Percentiles rank a stretch among this genome's conserved stretches.
phyloP scores from a whole-genome alignment of 1,140 invertebrate genomes.

The Zaprionus camerounensis region DNA sequence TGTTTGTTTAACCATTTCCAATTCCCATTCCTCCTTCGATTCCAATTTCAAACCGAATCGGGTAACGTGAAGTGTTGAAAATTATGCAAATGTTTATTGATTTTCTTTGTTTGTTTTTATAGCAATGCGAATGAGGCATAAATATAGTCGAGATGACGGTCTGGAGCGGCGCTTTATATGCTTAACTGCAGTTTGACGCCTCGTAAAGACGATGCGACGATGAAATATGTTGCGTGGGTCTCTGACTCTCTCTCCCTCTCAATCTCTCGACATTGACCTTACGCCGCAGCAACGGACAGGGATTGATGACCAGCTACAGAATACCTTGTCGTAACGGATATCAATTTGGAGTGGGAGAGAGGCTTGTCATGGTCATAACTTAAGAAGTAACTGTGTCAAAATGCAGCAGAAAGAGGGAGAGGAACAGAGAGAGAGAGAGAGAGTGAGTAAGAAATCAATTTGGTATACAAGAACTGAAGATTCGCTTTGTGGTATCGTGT shows the following conservation, averaged over 20 bases:
- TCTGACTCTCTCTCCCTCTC: conserved; percentile 16
- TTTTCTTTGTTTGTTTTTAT: conserved; percentile 63
- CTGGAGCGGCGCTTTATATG: conserved; percentile 9
- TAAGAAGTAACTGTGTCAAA: conserved; percentile 4
- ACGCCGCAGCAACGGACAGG: conserved; percentile 38
- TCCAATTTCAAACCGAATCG: conserved; percentile 27
- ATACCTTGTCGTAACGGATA: neutral
- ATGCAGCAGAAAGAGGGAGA: neutral
- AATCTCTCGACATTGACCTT: conserved; percentile 63
- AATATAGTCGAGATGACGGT: conserved; percentile 34
- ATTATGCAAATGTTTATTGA: conserved; percentile 69
- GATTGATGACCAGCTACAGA: conserved; percentile 42
- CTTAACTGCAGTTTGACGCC: conserved; percentile 43
- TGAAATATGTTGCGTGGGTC: conserved; percentile 23
- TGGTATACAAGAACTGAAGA: neutral
- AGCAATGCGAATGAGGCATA: conserved; percentile 50
- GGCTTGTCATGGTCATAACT: conserved; percentile 5
- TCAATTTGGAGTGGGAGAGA: neutral
- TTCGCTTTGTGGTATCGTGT: neutral
- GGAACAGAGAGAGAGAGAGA: neutral
- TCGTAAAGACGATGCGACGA: conserved; percentile 34
- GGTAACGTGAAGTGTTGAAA: conserved; percentile 63
- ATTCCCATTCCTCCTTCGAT: conserved; percentile 12
- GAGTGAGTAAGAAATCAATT: neutral
- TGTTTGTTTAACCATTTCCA: conserved; percentile 6